These are phyloP conservation scores for Takifugu rubripes DNA, from an alignment of 2,797 vertebrate species.

Conservation along the genomic window DNA sequence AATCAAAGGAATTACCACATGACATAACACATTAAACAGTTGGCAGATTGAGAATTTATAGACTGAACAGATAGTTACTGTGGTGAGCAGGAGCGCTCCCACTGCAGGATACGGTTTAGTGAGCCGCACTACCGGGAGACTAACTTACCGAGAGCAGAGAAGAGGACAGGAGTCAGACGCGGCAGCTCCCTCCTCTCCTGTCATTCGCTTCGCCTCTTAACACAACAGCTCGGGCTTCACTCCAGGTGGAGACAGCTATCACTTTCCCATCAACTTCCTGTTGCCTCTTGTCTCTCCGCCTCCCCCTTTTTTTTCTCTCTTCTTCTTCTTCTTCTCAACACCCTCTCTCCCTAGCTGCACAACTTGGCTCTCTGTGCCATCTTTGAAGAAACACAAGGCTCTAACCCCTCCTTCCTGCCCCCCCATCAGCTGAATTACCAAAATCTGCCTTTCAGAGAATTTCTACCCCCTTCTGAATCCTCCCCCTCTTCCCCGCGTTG, in stretches of 20 bases:
- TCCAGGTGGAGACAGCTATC: constrained; percentile 76
- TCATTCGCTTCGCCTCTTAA: constrained; percentile 54
- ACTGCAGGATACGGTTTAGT: constrained; percentile 76
- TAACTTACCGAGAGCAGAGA: constrained; percentile 71
- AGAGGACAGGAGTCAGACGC: constrained; percentile 61
- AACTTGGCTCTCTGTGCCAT: constrained; percentile 53
- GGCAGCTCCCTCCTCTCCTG: constrained; percentile 48
- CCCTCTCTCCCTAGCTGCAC: constrained; percentile 44
- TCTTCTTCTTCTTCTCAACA: not conserved
- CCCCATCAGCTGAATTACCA: constrained; percentile 56
- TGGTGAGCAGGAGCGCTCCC: constrained; percentile 77
- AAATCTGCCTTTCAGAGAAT: constrained; percentile 46
- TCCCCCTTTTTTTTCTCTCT: constrained; percentile 26
- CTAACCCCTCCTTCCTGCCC: constrained; percentile 21
- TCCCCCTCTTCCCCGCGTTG: constrained; percentile 55
- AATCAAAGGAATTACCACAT: constrained; percentile 99
- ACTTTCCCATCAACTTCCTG: constrained; percentile 75
- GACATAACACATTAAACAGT: constrained; percentile 99
- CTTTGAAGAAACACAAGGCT: constrained; percentile 66
- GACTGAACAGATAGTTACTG: constrained; percentile 82
- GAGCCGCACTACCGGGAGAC: constrained; percentile 56
- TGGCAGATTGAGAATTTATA: constrained; percentile 94
- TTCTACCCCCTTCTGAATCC: constrained; percentile 23
- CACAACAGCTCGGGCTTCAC: constrained; percentile 61
- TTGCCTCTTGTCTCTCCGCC: constrained; percentile 65